Base-by-base conservation (phyloP, 2,113 vertebrate genomes). In the Puffinus mauretanicus region DNA sequence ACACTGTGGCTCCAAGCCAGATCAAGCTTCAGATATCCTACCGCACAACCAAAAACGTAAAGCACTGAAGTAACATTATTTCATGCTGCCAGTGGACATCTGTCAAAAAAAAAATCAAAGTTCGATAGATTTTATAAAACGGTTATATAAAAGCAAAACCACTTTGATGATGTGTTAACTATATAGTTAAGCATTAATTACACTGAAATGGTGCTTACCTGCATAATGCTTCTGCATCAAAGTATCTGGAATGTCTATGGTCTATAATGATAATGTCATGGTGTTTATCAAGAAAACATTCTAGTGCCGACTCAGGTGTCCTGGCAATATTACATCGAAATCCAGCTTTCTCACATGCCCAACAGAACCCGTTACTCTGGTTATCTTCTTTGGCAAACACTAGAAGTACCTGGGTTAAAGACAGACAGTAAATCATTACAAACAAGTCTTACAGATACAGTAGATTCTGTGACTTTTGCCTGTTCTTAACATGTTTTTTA, bases 301-400 rank as follows among this genome's bases (percentile, higher is more conserved):
- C 98, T 24, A 99, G 98, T 11, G 98, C 99, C 62, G 98, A 97
- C 94, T 99, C 99, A 2, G 99, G 98, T 9, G 98, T 99, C 92
- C 98, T 99, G 90, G 98, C 98, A 75, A 99, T 97, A 16, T 98
- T 98, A 90, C 98, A 99, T 64, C 98, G 98, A 97, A 99, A 99
- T 79, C 98, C 99, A 76, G 99, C 99, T 90, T 99, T 99, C 95
- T 99, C 99, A 96, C 99, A 99, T 1, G 99, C 99, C 98, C 98
- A 99, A 90, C 98, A 98, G 98, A 99, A 99, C 95, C 98, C 99
- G 30, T 97, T 98, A 93, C 99, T 99, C 98, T 99, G 99, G 97
- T 98, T 99, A 88, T 99, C 99, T 85, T 99, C 99, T 99, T 99
- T 99, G 98, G 99, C 98, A 99, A 99, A 99, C 98, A 99, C 99